A percentile compares a stretch with the other conserved stretches of the same genome.
Conservation (phyloP, 2,888 invertebrate species). For the Agrochola lychnidis region DNA sequence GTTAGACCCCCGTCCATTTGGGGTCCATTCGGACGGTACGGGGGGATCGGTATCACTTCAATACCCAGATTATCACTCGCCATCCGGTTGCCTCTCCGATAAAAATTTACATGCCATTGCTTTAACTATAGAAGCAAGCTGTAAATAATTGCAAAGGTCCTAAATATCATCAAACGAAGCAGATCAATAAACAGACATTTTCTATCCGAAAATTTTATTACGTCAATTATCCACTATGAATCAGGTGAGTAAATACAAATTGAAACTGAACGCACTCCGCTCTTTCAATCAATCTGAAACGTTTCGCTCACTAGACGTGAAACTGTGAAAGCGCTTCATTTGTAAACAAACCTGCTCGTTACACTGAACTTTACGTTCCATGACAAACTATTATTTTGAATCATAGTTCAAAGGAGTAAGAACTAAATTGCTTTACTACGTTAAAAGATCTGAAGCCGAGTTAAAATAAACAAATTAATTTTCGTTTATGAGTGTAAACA, state of each 20-base stretch:
- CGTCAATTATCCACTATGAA: background rate
- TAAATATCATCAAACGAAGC: background rate
- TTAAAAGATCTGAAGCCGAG: constrained; percentile 20
- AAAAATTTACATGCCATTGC: too few species aligned
- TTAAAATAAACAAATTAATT: constrained; percentile 42
- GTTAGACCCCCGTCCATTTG: too few species aligned
- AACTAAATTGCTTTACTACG: background rate
- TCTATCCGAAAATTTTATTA: background rate
- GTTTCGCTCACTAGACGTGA: constrained; percentile 37
- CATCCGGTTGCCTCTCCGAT: too few species aligned
- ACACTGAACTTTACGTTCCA: constrained; percentile 19
- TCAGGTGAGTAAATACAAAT: constrained; percentile 42
- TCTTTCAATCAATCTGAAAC: constrained; percentile 59
- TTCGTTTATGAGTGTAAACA: constrained; percentile 36
- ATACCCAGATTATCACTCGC: too few species aligned
- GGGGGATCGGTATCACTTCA: too few species aligned
- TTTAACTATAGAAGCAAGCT: background rate
- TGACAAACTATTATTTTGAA: constrained; percentile 16
- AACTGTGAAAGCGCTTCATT: constrained; percentile 51
- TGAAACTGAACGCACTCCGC: constrained; percentile 43
- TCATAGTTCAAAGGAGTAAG: constrained; percentile 18
- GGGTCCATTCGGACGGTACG: too few species aligned
- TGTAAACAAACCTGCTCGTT: constrained; percentile 54
- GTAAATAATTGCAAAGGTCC: background rate
- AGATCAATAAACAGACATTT: background rate